These are phyloP conservation scores for Cheilosia grossa DNA, from an alignment of 2,888 invertebrate species.

Conservation along the genomic window DNA sequence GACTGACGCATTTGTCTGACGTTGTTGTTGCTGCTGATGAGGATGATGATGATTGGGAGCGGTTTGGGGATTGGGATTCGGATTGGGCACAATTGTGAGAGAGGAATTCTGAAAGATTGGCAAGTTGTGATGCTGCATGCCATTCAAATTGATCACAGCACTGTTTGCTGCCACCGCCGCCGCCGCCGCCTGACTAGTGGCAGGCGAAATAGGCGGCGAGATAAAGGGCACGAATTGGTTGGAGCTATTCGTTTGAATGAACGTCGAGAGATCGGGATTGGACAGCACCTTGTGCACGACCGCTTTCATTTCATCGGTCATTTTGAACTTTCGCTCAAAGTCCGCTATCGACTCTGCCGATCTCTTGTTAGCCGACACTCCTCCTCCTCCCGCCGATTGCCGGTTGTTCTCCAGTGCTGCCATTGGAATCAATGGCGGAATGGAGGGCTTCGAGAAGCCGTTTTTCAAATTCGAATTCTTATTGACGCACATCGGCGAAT, in stretches of 20 bases:
- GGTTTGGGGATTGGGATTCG: conserved; percentile 77
- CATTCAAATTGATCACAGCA: conserved; percentile 34
- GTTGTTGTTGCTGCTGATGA: conserved; percentile 59
- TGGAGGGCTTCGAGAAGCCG: conserved; percentile 77
- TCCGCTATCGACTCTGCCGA: conserved; percentile 79
- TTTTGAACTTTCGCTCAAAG: conserved; percentile 82
- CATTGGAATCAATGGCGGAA: conserved; percentile 77
- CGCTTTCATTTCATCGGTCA: conserved; percentile 82
- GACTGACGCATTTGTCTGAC: conserved; percentile 46
- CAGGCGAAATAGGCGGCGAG: conserved; percentile 81
- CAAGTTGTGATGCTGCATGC: conserved; percentile 46
- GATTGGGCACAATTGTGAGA: conserved; percentile 80
- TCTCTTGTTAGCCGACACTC: conserved; percentile 44
- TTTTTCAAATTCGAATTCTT: conserved; percentile 46
- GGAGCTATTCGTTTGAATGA: conserved; percentile 81
- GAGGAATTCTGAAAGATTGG: conserved; percentile 76
- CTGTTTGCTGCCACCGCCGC: background rate
- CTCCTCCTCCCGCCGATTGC: conserved; percentile 1
- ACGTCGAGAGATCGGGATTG: conserved; percentile 82
- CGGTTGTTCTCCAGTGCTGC: conserved; percentile 53
- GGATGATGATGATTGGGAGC: conserved; percentile 28
- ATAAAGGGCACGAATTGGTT: conserved; percentile 80
- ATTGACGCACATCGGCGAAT: conserved; percentile 54
- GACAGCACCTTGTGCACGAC: conserved; percentile 82
- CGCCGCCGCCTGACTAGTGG: conserved; percentile 75